These are phyloP conservation scores for Holothuria leucospilota DNA, from an alignment of 53 echinoderm and acorn worm species.

Conservation along the genomic window DNA sequence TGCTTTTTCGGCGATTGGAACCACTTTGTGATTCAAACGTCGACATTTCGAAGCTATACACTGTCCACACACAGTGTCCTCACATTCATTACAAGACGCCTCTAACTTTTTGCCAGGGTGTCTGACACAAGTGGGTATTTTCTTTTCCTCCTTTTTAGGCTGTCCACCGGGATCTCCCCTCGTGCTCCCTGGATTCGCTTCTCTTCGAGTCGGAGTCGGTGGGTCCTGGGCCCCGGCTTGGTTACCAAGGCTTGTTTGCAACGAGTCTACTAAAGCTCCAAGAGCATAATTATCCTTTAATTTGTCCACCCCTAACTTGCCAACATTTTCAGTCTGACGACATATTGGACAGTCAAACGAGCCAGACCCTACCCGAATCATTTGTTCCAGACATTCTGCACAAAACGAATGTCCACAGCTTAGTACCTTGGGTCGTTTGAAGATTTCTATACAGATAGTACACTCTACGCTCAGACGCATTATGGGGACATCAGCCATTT, in stretches of 20 bases:
- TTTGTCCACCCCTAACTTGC: neutral
- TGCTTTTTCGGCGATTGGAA: constrained; percentile 18
- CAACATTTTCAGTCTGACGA: neutral
- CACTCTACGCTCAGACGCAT: constrained; percentile 20
- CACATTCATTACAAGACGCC: constrained; percentile 29
- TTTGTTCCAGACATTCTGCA: constrained; percentile 25
- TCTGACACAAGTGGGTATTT: constrained; percentile 34
- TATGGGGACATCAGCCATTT: constrained; percentile 8
- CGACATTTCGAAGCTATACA: constrained; percentile 32
- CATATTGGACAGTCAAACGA: constrained; percentile 35
- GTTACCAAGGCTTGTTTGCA: constrained; percentile 1
- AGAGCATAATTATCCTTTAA: constrained; percentile 32
- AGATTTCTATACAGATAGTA: constrained; percentile 25
- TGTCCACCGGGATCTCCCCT: too few species aligned
- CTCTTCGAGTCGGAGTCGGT: neutral
- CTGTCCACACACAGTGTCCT: constrained; percentile 21
- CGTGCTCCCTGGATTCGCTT: neutral
- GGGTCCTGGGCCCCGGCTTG: neutral
- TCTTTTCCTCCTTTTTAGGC: neutral
- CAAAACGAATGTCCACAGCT: constrained; percentile 40
- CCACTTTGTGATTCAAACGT: constrained; percentile 13
- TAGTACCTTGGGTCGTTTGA: constrained; percentile 29
- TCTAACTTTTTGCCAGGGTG: constrained; percentile 24
- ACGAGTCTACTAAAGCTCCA: neutral
- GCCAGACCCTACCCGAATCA: constrained; percentile 27